phyloP scores from a whole-genome alignment of 2,113 vertebrate genomes.

The Catharus bicknelli region DNA sequence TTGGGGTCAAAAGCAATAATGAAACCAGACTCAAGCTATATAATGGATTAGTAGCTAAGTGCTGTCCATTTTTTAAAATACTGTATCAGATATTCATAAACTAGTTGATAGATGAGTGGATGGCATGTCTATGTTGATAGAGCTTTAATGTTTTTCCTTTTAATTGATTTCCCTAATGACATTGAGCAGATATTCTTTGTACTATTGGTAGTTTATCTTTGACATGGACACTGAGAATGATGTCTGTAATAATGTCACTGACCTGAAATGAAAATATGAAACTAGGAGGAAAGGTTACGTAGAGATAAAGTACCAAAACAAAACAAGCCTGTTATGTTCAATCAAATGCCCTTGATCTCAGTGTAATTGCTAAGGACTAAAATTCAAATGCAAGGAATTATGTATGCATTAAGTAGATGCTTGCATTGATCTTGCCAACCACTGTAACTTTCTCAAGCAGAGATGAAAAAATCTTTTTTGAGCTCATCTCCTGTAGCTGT shows the following conservation, averaged over 20 bases:
- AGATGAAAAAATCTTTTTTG: neutral
- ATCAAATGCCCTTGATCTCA: neutral
- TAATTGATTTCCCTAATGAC: constrained; percentile 3
- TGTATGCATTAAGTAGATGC: neutral
- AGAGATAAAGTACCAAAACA: neutral
- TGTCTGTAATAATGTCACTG: neutral
- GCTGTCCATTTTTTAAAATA: neutral
- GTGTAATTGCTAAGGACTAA: neutral
- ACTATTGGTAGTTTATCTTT: neutral
- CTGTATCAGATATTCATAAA: neutral
- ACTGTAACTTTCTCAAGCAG: neutral
- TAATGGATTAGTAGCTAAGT: neutral
- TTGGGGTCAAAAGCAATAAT: neutral
- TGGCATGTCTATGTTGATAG: neutral
- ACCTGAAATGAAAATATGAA: neutral
- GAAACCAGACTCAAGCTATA: neutral
- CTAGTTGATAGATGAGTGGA: neutral
- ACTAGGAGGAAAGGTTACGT: neutral
- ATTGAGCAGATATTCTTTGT: neutral
- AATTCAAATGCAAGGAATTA: neutral
- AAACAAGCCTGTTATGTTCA: neutral
- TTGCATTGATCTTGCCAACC: neutral
- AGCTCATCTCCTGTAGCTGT: neutral
- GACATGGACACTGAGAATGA: neutral
- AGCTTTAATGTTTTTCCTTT: neutral